phyloP scores from a whole-genome alignment of 2,888 invertebrate genomes.

The Parnassius glacialis region DNA sequence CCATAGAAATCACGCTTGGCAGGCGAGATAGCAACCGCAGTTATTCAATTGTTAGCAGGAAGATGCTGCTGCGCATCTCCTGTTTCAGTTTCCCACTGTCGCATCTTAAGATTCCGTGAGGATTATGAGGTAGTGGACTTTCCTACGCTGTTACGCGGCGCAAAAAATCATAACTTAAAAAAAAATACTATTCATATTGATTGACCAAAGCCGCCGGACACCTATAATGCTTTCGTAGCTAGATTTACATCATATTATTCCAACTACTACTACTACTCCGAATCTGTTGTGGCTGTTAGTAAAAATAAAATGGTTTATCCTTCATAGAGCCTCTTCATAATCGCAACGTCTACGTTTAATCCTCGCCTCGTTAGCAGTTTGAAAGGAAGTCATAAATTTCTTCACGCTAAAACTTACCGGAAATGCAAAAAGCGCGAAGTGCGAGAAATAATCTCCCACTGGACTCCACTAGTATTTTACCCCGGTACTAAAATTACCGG shows the following conservation, averaged over 20 bases:
- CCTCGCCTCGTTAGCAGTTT: constrained; percentile 19
- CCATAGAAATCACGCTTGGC: no score
- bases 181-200: background rate
- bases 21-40: no score
- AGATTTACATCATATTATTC: constrained; percentile 14
- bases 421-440: constrained; percentile 21
- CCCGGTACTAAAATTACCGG: constrained; percentile 21
- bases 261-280: constrained; percentile 16
- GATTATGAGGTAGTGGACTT: no score
- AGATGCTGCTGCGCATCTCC: no score
- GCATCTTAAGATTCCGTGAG: no score
- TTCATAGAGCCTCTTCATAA: constrained; percentile 6
- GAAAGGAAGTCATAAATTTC: constrained; percentile 24
- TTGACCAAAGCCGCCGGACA: background rate
- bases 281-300: constrained; percentile 12
- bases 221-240: constrained; percentile 2
- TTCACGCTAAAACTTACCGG: constrained; percentile 21
- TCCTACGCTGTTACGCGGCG: no score
- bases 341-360: constrained; percentile 1
- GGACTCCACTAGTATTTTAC: constrained; percentile 17
- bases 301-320: constrained; percentile 21
- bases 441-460: constrained; percentile 24
- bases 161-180: background rate
- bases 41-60: no score
- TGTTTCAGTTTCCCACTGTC: no score